These are phyloP conservation scores for Labroides dimidiatus DNA, from an alignment of 2,797 vertebrate genomes.

Conservation along the genomic window DNA sequence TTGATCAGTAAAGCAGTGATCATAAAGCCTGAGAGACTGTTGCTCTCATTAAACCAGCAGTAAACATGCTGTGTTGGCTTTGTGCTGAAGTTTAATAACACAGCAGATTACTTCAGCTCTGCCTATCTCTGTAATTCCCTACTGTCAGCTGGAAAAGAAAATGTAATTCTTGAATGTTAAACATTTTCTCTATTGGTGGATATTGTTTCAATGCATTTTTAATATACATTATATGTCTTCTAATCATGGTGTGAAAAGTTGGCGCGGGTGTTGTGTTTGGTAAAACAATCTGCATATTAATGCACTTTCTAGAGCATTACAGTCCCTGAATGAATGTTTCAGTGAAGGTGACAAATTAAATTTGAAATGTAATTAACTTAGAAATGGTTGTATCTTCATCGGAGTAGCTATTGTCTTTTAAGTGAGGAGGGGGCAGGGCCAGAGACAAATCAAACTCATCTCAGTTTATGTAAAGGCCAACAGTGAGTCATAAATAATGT, in stretches of 20 bases:
- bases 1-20: slow-evolving; percentile 39
- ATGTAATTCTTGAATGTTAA: not conserved
- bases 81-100: slow-evolving; percentile 28
- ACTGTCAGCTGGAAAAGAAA: not conserved
- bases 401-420: slow-evolving; percentile 12
- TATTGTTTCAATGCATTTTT: not conserved
- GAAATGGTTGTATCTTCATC: slow-evolving; percentile 14
- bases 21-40: slow-evolving; percentile 34
- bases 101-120: slow-evolving; percentile 12
- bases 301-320: not conserved
- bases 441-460: slow-evolving; percentile 1
- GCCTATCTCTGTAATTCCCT: not conserved
- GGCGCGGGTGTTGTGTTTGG: not conserved
- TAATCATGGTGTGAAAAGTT: not conserved
- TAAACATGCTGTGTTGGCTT: slow-evolving; percentile 13
- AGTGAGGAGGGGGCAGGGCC: not conserved
- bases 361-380: slow-evolving; percentile 2
- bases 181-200: not conserved
- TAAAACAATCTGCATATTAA: slow-evolving; percentile 1
- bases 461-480: slow-evolving; percentile 6
- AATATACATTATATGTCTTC: not conserved
- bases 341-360: not conserved
- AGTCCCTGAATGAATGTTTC: not conserved
- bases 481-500: slow-evolving; percentile 7
- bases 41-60: slow-evolving; percentile 21